Evolutionary conservation across 2,888 invertebrate genomes (phyloP).

Genomic region (Coleophora deauratella): DNA sequence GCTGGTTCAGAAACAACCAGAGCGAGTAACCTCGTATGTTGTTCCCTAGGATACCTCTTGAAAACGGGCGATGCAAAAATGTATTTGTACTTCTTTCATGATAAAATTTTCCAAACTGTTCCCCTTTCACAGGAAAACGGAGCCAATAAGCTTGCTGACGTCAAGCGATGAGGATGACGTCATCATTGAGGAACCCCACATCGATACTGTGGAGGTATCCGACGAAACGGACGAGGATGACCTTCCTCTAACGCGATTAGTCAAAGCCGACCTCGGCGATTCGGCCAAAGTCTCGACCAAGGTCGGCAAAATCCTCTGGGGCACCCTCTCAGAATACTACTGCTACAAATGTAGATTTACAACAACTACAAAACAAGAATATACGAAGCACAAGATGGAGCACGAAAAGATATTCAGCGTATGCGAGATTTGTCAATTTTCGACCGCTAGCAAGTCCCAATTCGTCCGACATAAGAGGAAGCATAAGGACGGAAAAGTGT

Average conservation of each 20-base stretch:
- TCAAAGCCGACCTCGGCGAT: too few relatives aligned
- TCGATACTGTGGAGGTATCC: constrained; percentile 54
- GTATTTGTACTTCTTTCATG: too few relatives aligned
- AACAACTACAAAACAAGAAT: neutral
- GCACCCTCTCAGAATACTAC: constrained; percentile 25
- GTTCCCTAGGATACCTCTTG: too few relatives aligned
- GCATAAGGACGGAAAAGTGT: constrained; percentile 38
- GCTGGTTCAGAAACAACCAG: too few relatives aligned
- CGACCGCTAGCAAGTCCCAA: constrained; percentile 35
- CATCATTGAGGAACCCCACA: constrained; percentile 52
- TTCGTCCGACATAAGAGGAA: constrained; percentile 36
- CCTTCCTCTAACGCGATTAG: constrained; percentile 38
- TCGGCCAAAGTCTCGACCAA: too few relatives aligned
- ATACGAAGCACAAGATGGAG: neutral
- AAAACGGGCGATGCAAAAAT: too few relatives aligned
- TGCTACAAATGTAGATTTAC: constrained; percentile 37
- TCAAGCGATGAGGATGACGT: constrained; percentile 63
- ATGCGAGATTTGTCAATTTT: constrained; percentile 42
- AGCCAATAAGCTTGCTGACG: constrained; percentile 52
- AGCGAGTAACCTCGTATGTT: too few relatives aligned
- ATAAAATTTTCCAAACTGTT: too few relatives aligned
- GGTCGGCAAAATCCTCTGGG: constrained; percentile 22
- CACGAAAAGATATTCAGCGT: constrained; percentile 25
- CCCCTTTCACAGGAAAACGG: constrained; percentile 28
- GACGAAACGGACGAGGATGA: constrained; percentile 61